phyloP scores from a whole-genome alignment of 2,113 vertebrate species.

The Vimba vimba region DNA sequence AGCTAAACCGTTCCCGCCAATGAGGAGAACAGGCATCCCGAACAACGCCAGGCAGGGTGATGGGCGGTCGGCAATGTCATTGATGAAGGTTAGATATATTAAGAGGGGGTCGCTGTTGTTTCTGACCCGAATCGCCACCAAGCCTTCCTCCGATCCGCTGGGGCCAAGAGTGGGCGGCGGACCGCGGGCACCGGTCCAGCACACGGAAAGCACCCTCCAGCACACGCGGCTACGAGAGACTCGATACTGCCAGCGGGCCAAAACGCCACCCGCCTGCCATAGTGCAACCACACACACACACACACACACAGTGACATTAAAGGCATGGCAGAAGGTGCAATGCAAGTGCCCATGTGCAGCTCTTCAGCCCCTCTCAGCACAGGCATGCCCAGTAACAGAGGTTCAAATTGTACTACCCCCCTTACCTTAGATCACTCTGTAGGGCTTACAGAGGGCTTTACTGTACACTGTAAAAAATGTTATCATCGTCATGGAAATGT shows the following conservation, averaged over 20 bases:
- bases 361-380: conserved; percentile 23
- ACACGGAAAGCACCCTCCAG: conserved; percentile 79
- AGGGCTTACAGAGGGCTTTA: neutral
- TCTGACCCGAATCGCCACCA: conserved; percentile 81
- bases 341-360: neutral
- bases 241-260: conserved; percentile 77
- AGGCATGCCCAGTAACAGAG: neutral
- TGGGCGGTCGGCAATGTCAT: conserved; percentile 47
- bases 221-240: conserved; percentile 77
- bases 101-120: conserved; percentile 54
- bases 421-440: conserved; percentile 16
- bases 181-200: conserved; percentile 75
- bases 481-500: neutral
- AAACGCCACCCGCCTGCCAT: conserved; percentile 71
- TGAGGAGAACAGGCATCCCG: conserved; percentile 62
- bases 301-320: conserved; percentile 42
- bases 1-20: conserved; percentile 46
- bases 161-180: conserved; percentile 70
- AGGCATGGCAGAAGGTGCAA: conserved; percentile 25
- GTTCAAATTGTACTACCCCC: neutral
- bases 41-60: conserved; percentile 53
- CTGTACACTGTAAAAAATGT: conserved; percentile 20
- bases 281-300: conserved; percentile 50
- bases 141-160: conserved; percentile 81
- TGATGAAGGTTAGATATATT: conserved; percentile 14